These are phyloP conservation scores for Rachycentron canadum DNA, from an alignment of 2,797 vertebrate genomes.

Conservation along the genomic window DNA sequence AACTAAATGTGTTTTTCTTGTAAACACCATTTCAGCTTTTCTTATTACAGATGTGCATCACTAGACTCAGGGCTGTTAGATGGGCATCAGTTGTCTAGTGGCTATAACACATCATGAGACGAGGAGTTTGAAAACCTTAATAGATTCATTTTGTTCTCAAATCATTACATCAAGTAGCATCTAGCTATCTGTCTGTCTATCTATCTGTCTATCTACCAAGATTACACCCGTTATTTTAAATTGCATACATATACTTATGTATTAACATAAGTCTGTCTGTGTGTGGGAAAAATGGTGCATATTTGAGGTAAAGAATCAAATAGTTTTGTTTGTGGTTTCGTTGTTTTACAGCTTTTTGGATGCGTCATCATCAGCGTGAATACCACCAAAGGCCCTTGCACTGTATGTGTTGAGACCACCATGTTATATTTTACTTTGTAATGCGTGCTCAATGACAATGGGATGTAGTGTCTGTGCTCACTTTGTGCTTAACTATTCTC, in stretches of 20 bases:
- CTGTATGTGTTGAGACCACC: neutral
- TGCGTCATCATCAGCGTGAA: neutral
- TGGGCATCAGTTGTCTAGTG: constrained; percentile 48
- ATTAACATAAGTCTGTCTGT: no score
- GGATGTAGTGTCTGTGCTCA: neutral
- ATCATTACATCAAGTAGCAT: neutral
- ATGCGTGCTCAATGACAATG: neutral
- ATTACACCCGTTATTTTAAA: neutral
- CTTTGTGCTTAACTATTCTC: constrained; percentile 2
- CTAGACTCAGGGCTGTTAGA: constrained; percentile 55
- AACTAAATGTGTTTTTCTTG: constrained; percentile 72
- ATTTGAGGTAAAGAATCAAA: constrained; percentile 8
- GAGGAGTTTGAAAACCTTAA: constrained; percentile 40
- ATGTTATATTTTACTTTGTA: constrained; percentile 13
- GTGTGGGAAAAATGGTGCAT: neutral
- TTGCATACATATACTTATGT: neutral
- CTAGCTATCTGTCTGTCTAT: neutral
- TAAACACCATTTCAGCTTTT: constrained; percentile 72
- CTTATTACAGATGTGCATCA: constrained; percentile 73
- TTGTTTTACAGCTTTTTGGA: neutral
- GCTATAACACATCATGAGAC: constrained; percentile 19
- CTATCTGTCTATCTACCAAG: neutral
- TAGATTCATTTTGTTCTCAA: neutral
- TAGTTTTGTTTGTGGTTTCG: neutral
- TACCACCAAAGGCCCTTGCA: neutral